Conservation (phyloP, 2,888 invertebrate genomes). For the Mechanitis mazaeus region DNA sequence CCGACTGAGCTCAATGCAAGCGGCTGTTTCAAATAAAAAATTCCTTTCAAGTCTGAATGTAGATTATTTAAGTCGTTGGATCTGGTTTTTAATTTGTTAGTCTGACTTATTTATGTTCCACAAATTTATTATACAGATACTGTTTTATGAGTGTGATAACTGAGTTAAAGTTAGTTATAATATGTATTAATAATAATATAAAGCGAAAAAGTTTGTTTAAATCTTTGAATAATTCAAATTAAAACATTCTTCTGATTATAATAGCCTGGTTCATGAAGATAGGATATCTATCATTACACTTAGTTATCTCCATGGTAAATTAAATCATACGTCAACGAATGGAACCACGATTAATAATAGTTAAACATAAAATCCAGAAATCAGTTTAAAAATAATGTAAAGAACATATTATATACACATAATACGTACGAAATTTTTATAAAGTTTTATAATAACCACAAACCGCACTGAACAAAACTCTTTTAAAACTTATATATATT, state of each 20-base stretch:
- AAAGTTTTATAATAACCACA: conserved; percentile 3
- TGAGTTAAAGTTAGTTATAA: no score
- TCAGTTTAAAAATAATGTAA: neutral
- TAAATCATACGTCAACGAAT: no score
- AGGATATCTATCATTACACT: no score
- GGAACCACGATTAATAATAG: no score
- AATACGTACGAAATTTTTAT: neutral
- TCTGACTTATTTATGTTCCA: neutral
- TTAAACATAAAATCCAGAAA: neutral
- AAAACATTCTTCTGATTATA: no score
- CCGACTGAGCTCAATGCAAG: neutral
- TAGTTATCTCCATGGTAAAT: no score
- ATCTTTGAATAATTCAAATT: no score
- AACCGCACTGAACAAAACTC: conserved; percentile 1
- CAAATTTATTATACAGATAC: no score
- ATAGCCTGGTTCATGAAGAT: no score
- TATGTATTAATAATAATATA: no score
- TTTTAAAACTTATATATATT: conserved; percentile 11
- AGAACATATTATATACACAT: neutral
- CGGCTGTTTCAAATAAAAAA: neutral
- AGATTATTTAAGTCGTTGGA: neutral
- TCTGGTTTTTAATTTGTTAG: neutral
- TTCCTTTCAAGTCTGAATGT: conserved; percentile 1
- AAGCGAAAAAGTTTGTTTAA: no score
- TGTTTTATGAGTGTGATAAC: no score